phyloP scores from a whole-genome alignment of 2,113 vertebrate species.

The Columba livia region DNA sequence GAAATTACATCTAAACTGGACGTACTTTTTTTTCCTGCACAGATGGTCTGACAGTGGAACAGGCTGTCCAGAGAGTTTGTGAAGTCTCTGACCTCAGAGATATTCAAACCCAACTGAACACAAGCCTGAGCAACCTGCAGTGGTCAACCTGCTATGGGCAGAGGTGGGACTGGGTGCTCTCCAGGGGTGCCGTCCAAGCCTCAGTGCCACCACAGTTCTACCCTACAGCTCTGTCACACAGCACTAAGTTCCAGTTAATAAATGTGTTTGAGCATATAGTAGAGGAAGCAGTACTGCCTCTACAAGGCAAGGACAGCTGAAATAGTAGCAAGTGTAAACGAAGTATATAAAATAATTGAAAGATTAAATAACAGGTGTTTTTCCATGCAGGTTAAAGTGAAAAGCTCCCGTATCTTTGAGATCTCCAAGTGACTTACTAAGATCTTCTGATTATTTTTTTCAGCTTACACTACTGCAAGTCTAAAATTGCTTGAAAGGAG shows the following conservation, averaged over 20 bases:
- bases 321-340: background rate
- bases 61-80: too few relatives aligned
- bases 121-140: too few relatives aligned
- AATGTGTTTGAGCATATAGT: background rate
- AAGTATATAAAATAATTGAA: background rate
- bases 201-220: background rate
- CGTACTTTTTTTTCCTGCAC: background rate
- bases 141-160: background rate
- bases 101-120: too few relatives aligned
- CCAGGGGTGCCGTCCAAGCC: background rate
- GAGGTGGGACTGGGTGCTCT: accelerated
- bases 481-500: background rate
- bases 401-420: background rate
- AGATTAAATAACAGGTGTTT: background rate
- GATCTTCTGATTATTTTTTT: background rate
- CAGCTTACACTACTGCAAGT: background rate
- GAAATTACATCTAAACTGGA: background rate
- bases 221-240: accelerated
- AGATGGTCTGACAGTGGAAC: background rate
- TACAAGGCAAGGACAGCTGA: background rate
- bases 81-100: too few relatives aligned
- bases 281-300: background rate
- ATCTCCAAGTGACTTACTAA: background rate
- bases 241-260: background rate
- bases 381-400: background rate